These are phyloP conservation scores for Pungitius pungitius DNA, from an alignment of 2,113 vertebrate species.

Conservation along the genomic window DNA sequence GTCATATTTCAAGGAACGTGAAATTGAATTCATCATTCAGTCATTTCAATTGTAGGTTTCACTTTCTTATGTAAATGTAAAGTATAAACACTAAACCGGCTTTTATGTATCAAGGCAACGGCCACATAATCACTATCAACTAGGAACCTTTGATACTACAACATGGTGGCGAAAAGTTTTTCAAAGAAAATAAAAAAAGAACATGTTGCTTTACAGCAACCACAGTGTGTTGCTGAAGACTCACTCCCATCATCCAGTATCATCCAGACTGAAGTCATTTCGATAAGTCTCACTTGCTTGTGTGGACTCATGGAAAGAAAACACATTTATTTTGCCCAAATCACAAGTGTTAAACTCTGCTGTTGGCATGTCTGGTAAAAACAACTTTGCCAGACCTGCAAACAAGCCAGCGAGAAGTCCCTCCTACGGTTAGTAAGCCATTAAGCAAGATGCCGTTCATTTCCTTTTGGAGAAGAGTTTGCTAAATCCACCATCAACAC, in stretches of 20 bases:
- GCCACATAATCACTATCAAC: background rate
- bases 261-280: background rate
- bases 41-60: background rate
- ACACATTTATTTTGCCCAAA: background rate
- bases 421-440: slow-evolving; percentile 27
- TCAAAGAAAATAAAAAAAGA: background rate
- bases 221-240: background rate
- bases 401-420: background rate
- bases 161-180: background rate
- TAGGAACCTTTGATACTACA: background rate
- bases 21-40: background rate
- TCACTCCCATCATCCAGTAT: background rate
- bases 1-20: background rate
- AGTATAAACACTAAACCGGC: background rate
- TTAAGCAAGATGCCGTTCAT: slow-evolving; percentile 26
- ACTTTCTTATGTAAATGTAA: background rate
- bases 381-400: slow-evolving; percentile 1
- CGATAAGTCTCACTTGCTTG: background rate
- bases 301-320: background rate
- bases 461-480: background rate
- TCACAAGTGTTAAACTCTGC: background rate
- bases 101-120: background rate
- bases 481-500: slow-evolving; percentile 44
- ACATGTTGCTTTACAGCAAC: background rate
- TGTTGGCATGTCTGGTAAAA: slow-evolving; percentile 1